Evolutionary conservation across 2,797 vertebrate species (phyloP).

Genomic region (Platalea minor): DNA sequence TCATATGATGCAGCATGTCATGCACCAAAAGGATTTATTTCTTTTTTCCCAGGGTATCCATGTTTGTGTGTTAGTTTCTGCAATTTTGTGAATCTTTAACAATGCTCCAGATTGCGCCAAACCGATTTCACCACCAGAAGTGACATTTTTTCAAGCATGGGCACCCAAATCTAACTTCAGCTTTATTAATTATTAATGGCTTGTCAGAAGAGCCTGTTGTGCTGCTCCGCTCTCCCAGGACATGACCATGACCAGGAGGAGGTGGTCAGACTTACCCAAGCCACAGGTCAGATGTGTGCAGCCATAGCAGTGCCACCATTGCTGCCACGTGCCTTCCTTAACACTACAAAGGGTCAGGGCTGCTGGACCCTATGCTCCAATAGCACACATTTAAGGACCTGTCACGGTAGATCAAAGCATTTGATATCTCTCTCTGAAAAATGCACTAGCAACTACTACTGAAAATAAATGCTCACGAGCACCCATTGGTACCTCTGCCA

Average conservation of each 20-base stretch:
- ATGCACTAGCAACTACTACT: not conserved
- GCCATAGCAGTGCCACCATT: rapidly evolving
- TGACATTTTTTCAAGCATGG: rapidly evolving
- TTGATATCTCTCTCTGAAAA: not conserved
- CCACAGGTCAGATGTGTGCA: not conserved
- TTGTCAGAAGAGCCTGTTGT: not conserved
- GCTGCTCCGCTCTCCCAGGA: not conserved
- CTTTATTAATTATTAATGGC: not conserved
- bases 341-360: not conserved
- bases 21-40: rapidly evolving
- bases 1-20: not conserved
- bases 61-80: not conserved
- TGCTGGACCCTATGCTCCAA: not conserved
- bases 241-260: not conserved
- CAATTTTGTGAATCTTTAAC: not conserved
- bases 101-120: not conserved
- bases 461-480: not conserved
- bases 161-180: not conserved
- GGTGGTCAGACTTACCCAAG: not conserved
- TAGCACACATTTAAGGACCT: not conserved
- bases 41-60: rapidly evolving
- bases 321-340: not conserved
- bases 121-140: not conserved
- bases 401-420: not conserved
- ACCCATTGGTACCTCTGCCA: not conserved